Evolutionary conservation across 2,797 vertebrate genomes (phyloP).

Genomic region (Adrianichthys oophorus): DNA sequence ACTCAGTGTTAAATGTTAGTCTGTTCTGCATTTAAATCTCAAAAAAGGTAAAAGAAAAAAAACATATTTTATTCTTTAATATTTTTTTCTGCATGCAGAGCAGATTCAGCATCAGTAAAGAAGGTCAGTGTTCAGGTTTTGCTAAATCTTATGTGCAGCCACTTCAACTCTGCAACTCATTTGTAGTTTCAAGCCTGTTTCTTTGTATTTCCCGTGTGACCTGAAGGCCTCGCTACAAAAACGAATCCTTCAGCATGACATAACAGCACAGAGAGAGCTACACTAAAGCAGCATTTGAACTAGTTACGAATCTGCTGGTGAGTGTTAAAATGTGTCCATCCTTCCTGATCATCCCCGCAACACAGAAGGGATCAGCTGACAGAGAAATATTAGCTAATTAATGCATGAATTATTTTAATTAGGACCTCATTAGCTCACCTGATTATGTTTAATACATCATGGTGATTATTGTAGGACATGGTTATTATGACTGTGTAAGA

Average conservation of each 20-base stretch:
- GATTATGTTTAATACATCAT: slow-evolving; percentile 55
- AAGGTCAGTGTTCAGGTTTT: slow-evolving; percentile 1
- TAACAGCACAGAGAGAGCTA: slow-evolving; percentile 1
- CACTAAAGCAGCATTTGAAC: neutral
- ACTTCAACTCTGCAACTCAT: slow-evolving; percentile 2
- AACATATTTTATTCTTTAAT: neutral
- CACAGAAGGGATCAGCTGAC: slow-evolving; percentile 17
- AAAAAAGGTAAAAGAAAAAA: neutral
- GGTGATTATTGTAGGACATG: slow-evolving; percentile 52
- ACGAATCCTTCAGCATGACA: neutral
- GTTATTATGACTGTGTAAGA: slow-evolving; percentile 39
- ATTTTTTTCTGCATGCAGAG: neutral
- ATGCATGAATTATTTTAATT: slow-evolving; percentile 50
- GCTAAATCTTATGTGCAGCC: neutral
- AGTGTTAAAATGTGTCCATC: neutral
- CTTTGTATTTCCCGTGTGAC: slow-evolving; percentile 1
- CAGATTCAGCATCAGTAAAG: neutral
- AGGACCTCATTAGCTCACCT: slow-evolving; percentile 50
- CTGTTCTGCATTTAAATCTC: neutral
- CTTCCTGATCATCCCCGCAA: slow-evolving; percentile 5
- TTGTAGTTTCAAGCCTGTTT: neutral
- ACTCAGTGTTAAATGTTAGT: no score
- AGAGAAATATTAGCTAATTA: slow-evolving; percentile 55
- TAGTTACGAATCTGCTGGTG: neutral
- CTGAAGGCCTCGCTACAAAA: neutral